Conservation (phyloP, 2,113 vertebrate species). For the Mirza zaza region DNA sequence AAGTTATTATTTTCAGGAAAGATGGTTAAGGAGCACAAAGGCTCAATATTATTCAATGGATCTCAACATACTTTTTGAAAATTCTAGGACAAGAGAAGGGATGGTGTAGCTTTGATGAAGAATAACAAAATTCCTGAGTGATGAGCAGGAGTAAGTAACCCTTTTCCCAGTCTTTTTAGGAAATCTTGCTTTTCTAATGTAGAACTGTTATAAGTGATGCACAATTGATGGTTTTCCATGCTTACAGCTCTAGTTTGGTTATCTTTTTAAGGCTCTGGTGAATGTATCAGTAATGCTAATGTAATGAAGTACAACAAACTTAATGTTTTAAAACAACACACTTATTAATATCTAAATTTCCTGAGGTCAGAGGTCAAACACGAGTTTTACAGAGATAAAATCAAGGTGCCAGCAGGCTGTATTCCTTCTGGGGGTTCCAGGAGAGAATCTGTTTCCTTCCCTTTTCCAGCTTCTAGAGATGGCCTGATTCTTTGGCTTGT, state of each 20-base stretch:
- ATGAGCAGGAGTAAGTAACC: not conserved
- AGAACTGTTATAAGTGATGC: not conserved
- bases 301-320: not conserved
- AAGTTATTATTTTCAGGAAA: constrained; percentile 20
- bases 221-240: not conserved
- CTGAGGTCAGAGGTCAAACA: not conserved
- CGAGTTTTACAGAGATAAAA: not conserved
- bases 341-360: not conserved
- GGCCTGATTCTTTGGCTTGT: not conserved
- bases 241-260: not conserved
- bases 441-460: not conserved
- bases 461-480: not conserved
- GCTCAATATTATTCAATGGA: not conserved
- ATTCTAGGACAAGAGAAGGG: not conserved
- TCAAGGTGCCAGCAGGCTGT: not conserved
- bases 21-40: not conserved
- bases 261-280: not conserved
- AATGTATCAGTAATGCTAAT: not conserved
- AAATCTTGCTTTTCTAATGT: not conserved
- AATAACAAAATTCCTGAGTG: not conserved
- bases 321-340: not conserved
- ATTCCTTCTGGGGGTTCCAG: not conserved
- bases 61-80: not conserved
- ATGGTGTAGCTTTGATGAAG: not conserved
- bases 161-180: not conserved